These are phyloP conservation scores for Dioctria linearis DNA, from an alignment of 2,888 invertebrate genomes.

Conservation along the genomic window DNA sequence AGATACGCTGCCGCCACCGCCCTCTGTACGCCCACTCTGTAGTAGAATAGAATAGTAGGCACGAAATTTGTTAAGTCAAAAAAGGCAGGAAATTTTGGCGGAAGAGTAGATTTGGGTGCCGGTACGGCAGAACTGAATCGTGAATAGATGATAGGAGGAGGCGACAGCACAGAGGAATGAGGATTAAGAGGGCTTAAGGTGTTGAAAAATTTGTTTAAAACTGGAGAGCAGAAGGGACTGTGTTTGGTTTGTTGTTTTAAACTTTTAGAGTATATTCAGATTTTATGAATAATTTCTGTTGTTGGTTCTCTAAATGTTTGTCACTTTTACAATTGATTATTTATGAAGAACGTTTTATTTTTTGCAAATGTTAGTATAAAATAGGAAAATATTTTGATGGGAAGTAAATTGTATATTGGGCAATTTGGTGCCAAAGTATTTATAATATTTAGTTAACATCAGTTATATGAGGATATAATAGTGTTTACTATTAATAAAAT, in stretches of 20 bases:
- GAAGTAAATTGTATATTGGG: too few species aligned
- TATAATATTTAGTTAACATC: too few species aligned
- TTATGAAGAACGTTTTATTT: not conserved
- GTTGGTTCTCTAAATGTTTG: slow-evolving; percentile 23
- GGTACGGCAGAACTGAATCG: not conserved
- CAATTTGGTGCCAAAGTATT: too few species aligned
- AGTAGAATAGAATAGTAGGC: not conserved
- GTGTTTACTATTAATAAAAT: too few species aligned
- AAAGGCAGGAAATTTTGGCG: slow-evolving; percentile 43
- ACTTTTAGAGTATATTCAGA: not conserved
- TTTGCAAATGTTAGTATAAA: too few species aligned
- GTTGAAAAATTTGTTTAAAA: slow-evolving; percentile 22
- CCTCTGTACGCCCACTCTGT: too few species aligned
- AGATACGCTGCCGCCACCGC: slow-evolving; percentile 21
- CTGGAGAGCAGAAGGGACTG: slow-evolving; percentile 2
- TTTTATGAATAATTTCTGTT: slow-evolving; percentile 27
- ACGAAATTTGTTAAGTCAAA: slow-evolving; percentile 38
- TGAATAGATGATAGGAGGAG: not conserved
- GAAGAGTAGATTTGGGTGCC: slow-evolving; percentile 18
- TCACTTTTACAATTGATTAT: not conserved
- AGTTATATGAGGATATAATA: too few species aligned
- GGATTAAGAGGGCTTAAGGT: slow-evolving; percentile 5
- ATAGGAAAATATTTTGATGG: too few species aligned
- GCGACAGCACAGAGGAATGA: not conserved
- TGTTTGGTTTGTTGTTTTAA: not conserved